These are phyloP conservation scores for Stegostoma tigrinum DNA, from an alignment of 2,113 vertebrate species.

Conservation along the genomic window DNA sequence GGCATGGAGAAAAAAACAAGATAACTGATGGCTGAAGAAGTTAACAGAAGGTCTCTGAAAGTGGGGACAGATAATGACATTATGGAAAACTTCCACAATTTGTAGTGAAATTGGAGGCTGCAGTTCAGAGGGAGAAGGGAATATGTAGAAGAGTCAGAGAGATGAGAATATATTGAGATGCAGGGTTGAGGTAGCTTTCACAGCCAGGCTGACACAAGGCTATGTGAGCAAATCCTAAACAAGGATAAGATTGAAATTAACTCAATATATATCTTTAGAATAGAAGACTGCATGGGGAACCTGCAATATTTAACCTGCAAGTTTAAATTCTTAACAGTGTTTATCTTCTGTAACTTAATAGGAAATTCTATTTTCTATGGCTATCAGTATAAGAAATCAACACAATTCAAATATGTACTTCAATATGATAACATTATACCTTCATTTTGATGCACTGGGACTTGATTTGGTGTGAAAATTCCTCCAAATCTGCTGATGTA, in stretches of 20 bases:
- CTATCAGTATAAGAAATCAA: not conserved
- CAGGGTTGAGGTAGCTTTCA: not conserved
- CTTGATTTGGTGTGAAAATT: constrained; percentile 19
- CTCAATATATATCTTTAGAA: not conserved
- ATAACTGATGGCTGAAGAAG: not conserved
- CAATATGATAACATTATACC: not conserved
- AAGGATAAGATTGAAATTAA: not conserved
- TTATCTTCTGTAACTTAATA: not conserved
- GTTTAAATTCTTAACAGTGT: not conserved
- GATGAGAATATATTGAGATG: not conserved
- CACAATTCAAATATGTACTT: not conserved
- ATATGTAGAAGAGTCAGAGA: too few relatives aligned
- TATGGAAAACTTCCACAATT: not conserved
- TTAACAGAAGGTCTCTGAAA: not conserved
- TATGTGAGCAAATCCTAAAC: not conserved
- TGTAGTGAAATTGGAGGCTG: not conserved
- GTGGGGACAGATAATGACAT: not conserved
- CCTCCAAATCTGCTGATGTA: constrained; percentile 8
- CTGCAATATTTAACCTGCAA: not conserved
- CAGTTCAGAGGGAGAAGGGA: not conserved
- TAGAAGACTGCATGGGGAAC: not conserved
- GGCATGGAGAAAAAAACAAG: not conserved
- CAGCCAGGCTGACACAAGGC: not conserved
- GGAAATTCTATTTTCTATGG: not conserved
- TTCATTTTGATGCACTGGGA: not conserved